Evolutionary conservation across 2,113 vertebrate species (phyloP), one percentile per base, ranked within the genome.

Genomic region (Dipodomys spectabilis): DNA sequence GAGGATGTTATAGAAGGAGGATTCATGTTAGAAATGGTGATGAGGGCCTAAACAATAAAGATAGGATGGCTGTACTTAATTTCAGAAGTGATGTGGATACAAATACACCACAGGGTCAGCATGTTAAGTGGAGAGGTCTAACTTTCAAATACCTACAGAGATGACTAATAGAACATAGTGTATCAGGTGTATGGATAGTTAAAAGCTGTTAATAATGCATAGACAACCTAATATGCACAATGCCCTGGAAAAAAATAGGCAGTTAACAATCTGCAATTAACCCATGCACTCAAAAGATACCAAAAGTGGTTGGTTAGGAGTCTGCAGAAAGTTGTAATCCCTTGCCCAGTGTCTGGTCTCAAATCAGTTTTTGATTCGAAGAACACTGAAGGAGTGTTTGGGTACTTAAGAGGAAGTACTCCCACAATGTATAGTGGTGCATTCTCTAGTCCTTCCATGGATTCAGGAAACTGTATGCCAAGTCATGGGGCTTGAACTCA

Each of bases 301-400:
- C 3, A 90, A 87, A 96, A 35, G 39, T 90, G 23, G 2, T 84
- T 77, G 90, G 2, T 84, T 77, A 87, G 2, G 23, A 90, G 15
- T 49, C n/a, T 81, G 68, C 95, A 28, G 44, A 35, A 64, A 64
- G 12, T 49, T 86, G 32, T 39, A 5, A 39, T 49, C 68, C 53
- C 94, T 60, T 91, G 45, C 25, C 39, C 25, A 89, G 27, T 32
- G 93, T 88, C 35, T 86, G 32, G 53, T 64, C 13, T 25, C 79
- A 94, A 88, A 25, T 85, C 35, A 90, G 16, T 27, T 91, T 92
- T 94, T 92, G 25, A 80, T 60, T n/a, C 35, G 80, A 16, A n/a
- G n/a, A 6, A 6, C 45, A 68, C 7, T 90, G 60, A 91, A 94
- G 27, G 60, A 95, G 28, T 78, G 30, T 72, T 28, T 88, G 44